These are phyloP conservation scores for Mus musculus DNA, from an alignment of 2,113 vertebrate genomes.

Conservation along the genomic window GRCm39 chr13:103771501-103772000, in stretches of 20 bases:
- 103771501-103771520: background rate
- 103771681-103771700: background rate
- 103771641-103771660: background rate
- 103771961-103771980: background rate
- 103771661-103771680: background rate
- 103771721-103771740: constrained; percentile 1
- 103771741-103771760: background rate
- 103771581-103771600: background rate
- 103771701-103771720: background rate
- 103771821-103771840: background rate
- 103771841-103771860: background rate
- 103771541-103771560: background rate
- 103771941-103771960: too few species aligned
- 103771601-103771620: background rate
- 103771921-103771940: background rate
- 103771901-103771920: too few species aligned
- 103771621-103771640: background rate
- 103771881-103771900: background rate
- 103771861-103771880: background rate
- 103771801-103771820: background rate
- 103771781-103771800: background rate
- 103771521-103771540: background rate
- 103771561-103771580: background rate
- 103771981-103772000: too few species aligned
- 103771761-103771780: background rate